Evolutionary conservation across 1,140 invertebrate genomes (phyloP).

Genomic region (Pseudachorutes palmiensis): DNA sequence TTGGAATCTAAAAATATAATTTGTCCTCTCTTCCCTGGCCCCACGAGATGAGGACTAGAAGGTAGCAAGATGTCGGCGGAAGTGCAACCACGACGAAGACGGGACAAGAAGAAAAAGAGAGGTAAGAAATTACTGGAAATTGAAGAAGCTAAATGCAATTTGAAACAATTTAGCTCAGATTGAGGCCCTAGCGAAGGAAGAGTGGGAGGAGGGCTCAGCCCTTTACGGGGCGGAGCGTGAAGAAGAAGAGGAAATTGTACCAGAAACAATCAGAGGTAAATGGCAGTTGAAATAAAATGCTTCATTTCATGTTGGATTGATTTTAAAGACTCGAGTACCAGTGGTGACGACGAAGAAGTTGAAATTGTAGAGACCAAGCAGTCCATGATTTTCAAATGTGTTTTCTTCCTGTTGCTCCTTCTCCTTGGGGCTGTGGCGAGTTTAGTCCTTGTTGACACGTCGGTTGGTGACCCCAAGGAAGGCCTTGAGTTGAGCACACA

Average conservation of each 20-base stretch:
- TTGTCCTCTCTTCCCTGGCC: too few species aligned
- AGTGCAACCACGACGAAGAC: slow-evolving; percentile 15
- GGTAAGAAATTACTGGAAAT: background rate
- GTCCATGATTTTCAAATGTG: slow-evolving; percentile 40
- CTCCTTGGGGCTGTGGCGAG: slow-evolving; percentile 10
- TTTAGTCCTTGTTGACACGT: slow-evolving; percentile 24
- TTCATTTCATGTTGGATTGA: background rate
- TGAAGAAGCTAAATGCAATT: too few species aligned
- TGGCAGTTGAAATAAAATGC: background rate
- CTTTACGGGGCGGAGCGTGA: background rate
- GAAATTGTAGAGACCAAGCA: slow-evolving; percentile 32
- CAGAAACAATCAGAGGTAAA: background rate
- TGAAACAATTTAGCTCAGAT: too few species aligned
- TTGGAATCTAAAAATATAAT: background rate
- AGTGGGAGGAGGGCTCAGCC: background rate
- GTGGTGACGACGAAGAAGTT: background rate
- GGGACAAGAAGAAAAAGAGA: slow-evolving; percentile 23
- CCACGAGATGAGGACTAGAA: background rate
- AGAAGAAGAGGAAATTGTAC: background rate
- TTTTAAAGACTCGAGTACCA: background rate
- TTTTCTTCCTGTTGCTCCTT: slow-evolving; percentile 25
- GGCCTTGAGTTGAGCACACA: background rate
- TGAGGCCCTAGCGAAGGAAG: background rate
- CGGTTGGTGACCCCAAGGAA: background rate
- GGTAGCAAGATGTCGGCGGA: slow-evolving; percentile 15